Percentiles rank a stretch among this genome's conserved stretches.
Conservation (phyloP, 2,797 vertebrate species). For the Astyanax mexicanus region DNA sequence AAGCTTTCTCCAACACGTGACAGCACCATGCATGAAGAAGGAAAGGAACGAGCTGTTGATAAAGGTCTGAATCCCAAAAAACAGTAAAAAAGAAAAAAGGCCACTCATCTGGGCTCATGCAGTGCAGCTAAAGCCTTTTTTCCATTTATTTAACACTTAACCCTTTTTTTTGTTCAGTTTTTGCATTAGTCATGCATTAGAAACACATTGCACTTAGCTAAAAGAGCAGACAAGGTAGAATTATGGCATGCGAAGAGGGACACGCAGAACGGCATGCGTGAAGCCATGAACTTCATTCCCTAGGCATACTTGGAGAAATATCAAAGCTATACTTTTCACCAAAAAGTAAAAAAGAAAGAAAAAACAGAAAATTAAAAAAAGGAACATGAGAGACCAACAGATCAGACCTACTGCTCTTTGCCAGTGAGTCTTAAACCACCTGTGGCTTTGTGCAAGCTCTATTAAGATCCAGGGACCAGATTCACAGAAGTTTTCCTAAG, state of each 20-base stretch:
- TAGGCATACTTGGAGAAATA: conserved; percentile 54
- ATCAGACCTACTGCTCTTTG: conserved; percentile 9
- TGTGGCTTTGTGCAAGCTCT: conserved; percentile 21
- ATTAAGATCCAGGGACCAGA: conserved; percentile 8
- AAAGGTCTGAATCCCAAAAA: conserved; percentile 31
- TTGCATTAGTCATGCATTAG: conserved; percentile 61
- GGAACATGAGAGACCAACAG: conserved; percentile 30
- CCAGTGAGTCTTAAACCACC: neutral
- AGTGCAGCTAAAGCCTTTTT: conserved; percentile 44
- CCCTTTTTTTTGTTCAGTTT: conserved; percentile 38
- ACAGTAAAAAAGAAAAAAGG: conserved; percentile 42
- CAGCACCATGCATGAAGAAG: conserved; percentile 53
- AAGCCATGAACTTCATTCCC: conserved; percentile 56
- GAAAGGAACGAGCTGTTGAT: conserved; percentile 34
- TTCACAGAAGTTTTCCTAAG: too few relatives aligned
- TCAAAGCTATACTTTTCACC: conserved; percentile 49
- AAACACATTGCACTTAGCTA: conserved; percentile 55
- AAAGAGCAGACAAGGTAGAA: conserved; percentile 53
- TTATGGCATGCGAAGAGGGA: conserved; percentile 57
- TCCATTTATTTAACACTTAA: conserved; percentile 40
- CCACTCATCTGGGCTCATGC: conserved; percentile 52
- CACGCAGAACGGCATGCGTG: conserved; percentile 56
- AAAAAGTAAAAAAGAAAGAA: conserved; percentile 25
- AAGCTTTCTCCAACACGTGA: conserved; percentile 53
- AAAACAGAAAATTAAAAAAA: conserved; percentile 17